These are phyloP conservation scores for Turdus rufiventris DNA, from an alignment of 2,113 vertebrate genomes.

Conservation along the genomic window DNA sequence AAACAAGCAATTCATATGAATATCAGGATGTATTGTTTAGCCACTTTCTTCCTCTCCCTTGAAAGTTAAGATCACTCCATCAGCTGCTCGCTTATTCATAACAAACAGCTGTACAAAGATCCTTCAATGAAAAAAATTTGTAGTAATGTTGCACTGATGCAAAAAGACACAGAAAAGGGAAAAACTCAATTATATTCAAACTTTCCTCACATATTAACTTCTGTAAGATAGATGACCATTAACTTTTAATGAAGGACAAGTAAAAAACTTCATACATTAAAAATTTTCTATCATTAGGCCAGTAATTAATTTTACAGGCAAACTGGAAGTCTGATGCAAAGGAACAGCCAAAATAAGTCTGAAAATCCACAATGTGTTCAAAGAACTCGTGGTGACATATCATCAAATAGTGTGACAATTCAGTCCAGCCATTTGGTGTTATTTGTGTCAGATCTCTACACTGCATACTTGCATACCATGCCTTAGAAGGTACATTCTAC, in stretches of 20 bases:
- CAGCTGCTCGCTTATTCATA: conserved; percentile 17
- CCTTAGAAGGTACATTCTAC: neutral
- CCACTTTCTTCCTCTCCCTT: neutral
- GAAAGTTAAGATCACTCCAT: neutral
- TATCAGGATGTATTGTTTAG: neutral
- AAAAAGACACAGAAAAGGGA: neutral
- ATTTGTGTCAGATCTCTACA: neutral
- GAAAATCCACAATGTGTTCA: neutral
- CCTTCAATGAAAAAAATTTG: neutral
- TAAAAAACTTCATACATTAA: neutral
- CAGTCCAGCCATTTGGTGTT: neutral
- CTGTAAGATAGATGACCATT: neutral
- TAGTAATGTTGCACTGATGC: neutral
- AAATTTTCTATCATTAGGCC: neutral
- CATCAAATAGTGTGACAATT: neutral
- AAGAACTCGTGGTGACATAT: neutral
- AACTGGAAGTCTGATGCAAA: neutral
- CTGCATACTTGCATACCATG: neutral
- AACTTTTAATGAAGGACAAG: neutral
- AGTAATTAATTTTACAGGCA: neutral
- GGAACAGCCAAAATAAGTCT: neutral
- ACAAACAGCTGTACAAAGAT: conserved; percentile 23
- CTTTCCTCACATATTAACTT: neutral
- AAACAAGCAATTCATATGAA: neutral
- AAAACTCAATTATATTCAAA: neutral